Evolutionary conservation across 2,888 invertebrate species (phyloP).

Genomic region (Drosophila parthenogenetica): DNA sequence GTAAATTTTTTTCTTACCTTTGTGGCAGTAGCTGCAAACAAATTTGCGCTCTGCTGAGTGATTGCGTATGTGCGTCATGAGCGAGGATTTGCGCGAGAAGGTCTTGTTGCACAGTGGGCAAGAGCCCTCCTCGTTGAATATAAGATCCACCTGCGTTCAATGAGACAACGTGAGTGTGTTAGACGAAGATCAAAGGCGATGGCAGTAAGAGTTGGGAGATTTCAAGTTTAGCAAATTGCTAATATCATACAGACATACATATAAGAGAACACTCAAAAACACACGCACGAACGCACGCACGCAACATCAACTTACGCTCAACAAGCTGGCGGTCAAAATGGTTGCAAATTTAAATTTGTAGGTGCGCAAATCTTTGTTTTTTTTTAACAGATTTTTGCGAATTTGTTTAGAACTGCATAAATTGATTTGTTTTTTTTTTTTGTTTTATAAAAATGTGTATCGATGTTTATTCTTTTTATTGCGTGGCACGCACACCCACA

Average conservation of each 20-base stretch:
- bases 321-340: slow-evolving; percentile 71
- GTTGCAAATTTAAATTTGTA: slow-evolving; percentile 54
- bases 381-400: slow-evolving; percentile 31
- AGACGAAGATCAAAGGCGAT: neutral
- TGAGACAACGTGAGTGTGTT: slow-evolving; percentile 9
- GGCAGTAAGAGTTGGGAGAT: slow-evolving; percentile 40
- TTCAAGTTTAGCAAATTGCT: slow-evolving; percentile 40
- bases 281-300: slow-evolving; percentile 17
- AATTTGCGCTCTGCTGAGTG: slow-evolving; percentile 85
- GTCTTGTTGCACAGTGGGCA: slow-evolving; percentile 85
- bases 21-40: slow-evolving; percentile 85
- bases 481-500: slow-evolving; percentile 75
- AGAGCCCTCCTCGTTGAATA: slow-evolving; percentile 85
- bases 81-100: slow-evolving; percentile 85
- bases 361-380: slow-evolving; percentile 47
- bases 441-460: slow-evolving; percentile 41
- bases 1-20: too few relatives aligned
- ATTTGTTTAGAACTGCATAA: slow-evolving; percentile 22
- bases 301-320: slow-evolving; percentile 64
- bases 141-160: slow-evolving; percentile 83
- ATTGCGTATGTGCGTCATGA: slow-evolving; percentile 85
- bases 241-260: slow-evolving; percentile 14
- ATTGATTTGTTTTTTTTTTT: slow-evolving; percentile 17
- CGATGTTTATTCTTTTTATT: slow-evolving; percentile 35
- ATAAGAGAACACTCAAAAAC: slow-evolving; percentile 20